These are phyloP conservation scores for Agrotis puta DNA, from an alignment of 2,888 invertebrate species.

Conservation along the genomic window DNA sequence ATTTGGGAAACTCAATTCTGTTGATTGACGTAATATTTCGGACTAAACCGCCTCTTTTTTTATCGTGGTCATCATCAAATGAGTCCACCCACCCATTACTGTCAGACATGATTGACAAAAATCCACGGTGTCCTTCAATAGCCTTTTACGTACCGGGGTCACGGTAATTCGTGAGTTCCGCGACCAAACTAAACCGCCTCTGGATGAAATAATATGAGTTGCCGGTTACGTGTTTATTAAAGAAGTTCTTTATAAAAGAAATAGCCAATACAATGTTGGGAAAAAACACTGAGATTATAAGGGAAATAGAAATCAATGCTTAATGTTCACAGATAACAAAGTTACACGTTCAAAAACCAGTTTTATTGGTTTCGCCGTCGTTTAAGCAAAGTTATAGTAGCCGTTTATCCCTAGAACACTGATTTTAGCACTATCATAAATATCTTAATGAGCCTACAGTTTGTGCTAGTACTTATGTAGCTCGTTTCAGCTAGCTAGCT, in stretches of 20 bases:
- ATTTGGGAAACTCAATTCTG: neutral
- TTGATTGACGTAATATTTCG: neutral
- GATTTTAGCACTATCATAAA: slow-evolving; percentile 63
- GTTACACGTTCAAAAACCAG: slow-evolving; percentile 29
- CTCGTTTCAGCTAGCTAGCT: slow-evolving; percentile 36
- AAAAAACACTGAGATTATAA: slow-evolving; percentile 19
- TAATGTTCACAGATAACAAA: slow-evolving; percentile 26
- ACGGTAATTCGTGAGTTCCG: too few relatives aligned
- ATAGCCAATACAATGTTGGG: neutral
- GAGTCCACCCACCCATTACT: too few relatives aligned
- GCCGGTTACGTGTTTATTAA: neutral
- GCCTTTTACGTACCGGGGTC: too few relatives aligned
- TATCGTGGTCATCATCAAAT: too few relatives aligned
- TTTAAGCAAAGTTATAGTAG: slow-evolving; percentile 52
- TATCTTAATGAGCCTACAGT: slow-evolving; percentile 66
- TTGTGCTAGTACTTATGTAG: slow-evolving; percentile 48
- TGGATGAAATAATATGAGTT: neutral
- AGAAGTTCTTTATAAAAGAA: neutral
- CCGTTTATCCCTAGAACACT: slow-evolving; percentile 42
- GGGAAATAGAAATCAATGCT: slow-evolving; percentile 21
- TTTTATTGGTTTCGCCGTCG: slow-evolving; percentile 40
- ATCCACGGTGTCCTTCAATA: too few relatives aligned
- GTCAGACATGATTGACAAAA: too few relatives aligned
- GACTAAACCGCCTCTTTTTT: neutral
- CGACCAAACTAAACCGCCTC: too few relatives aligned